A percentile compares a stretch with the other conserved stretches of the same genome.
phyloP scores from a whole-genome alignment of 2,113 vertebrate genomes.

The Zosterops pallidus region DNA sequence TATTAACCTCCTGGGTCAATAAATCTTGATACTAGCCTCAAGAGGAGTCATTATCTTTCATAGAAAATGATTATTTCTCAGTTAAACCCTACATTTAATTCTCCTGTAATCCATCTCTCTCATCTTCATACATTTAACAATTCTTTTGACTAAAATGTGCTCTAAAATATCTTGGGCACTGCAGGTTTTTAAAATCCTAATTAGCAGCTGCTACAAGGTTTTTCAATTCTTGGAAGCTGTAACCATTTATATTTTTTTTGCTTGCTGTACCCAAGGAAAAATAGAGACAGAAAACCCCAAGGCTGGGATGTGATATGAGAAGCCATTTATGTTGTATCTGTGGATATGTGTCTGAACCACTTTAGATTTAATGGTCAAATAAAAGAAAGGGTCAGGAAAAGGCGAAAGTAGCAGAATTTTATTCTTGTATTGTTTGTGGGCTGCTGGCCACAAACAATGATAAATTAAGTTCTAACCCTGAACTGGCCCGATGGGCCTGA shows the following conservation, averaged over 20 bases:
- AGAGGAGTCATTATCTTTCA: conserved; percentile 74
- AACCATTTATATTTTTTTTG: not conserved
- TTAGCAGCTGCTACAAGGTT: not conserved
- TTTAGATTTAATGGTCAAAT: not conserved
- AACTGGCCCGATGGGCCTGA: not conserved
- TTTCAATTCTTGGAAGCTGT: not conserved
- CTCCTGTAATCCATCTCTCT: conserved; percentile 66
- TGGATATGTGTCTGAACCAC: not conserved
- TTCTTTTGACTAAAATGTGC: not conserved
- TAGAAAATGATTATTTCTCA: conserved; percentile 75
- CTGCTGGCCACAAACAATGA: not conserved
- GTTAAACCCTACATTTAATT: conserved; percentile 69
- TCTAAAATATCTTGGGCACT: not conserved
- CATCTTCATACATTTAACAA: not conserved
- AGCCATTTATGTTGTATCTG: fast-evolving
- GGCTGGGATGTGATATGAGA: not conserved
- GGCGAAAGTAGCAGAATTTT: not conserved
- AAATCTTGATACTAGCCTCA: conserved; percentile 68
- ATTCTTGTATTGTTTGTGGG: no score
- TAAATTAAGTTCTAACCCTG: not conserved
- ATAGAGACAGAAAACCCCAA: not conserved
- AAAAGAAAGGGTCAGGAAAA: not conserved
- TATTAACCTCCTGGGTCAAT: conserved; percentile 68
- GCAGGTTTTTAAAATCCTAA: not conserved
- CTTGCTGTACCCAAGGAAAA: not conserved